Evolutionary conservation across 2,797 vertebrate species (phyloP), one percentile per base, ranked within the genome.

Genomic region (Neopelma chrysocephalum): DNA sequence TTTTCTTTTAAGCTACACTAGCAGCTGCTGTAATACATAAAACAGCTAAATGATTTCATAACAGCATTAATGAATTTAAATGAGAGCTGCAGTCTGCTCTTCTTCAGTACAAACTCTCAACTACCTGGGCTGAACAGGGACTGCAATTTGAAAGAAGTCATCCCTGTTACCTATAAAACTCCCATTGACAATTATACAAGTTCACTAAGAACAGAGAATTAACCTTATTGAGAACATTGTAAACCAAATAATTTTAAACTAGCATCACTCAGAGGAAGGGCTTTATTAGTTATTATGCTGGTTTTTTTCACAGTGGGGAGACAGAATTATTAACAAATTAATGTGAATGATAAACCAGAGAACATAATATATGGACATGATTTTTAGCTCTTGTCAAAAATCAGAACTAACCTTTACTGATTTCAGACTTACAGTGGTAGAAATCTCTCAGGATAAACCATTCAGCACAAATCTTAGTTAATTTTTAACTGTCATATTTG

Each of bases 1-100:
- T 87, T 96, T 93, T 93, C 87, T 96, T 96, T 96, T 95, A 84
- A 93, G 68, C 53, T 64, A 47, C 71, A 40, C 29, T 42, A 90
- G 53, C 93, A 96, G 81, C 78, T 97, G 90, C 60, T 77, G 32
- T 89, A 89, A 92, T 92, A 89, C 71, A 68, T 92, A 89, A 90
- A 92, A n/a, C 57, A 93, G 42, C 38, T 73, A 84, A 90, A 89
- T 75, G 12, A 90, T 93, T 95, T 94, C 60, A 62, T 80, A 94
- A 68, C 78, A 80, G 8, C 77, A 90, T 95, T 96, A 96, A 96
- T 92, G 60, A 92, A 93, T 94, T 96, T 85, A 89, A 94, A 95
- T 89, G 75, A 96, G 51, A 87, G 4, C 48, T 84, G 29, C 72
- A 85, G 34, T 87, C 84, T 94, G 79, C 34, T 81, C 22, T 65